Conservation (phyloP, 2,888 invertebrate genomes). For the Phymatocera aterrima region DNA sequence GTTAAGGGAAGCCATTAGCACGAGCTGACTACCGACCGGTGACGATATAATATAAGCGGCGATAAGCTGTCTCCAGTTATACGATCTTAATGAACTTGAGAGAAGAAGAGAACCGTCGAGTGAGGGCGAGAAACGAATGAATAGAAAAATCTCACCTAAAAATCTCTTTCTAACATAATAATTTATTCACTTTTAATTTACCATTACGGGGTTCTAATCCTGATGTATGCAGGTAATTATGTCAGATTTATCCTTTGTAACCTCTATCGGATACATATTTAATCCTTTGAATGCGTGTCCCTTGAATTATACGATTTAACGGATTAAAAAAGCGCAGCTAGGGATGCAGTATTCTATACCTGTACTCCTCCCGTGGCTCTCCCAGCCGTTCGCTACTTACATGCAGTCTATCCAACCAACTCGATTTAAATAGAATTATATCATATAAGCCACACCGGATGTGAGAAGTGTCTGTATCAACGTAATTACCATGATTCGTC, state of each 20-base stretch:
- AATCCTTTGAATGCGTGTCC: slow-evolving; percentile 34
- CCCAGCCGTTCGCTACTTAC: no score
- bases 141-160: background rate
- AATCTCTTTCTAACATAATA: slow-evolving; percentile 2
- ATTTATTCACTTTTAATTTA: slow-evolving; percentile 9
- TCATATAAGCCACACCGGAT: no score
- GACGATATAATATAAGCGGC: background rate
- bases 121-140: no score
- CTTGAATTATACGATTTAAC: slow-evolving; percentile 33
- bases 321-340: slow-evolving; percentile 6
- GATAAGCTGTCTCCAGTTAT: slow-evolving; percentile 12
- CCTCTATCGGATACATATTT: slow-evolving; percentile 13
- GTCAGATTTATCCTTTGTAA: slow-evolving; percentile 23
- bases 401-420: no score
- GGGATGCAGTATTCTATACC: background rate
- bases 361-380: background rate
- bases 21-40: background rate
- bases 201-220: slow-evolving; percentile 28
- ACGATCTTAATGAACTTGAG: slow-evolving; percentile 32
- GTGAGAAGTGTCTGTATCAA: background rate
- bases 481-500: background rate
- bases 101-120: no score
- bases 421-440: background rate
- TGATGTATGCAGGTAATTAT: slow-evolving; percentile 29
- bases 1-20: background rate